Evolutionary conservation across 2,113 vertebrate genomes (phyloP).

Genomic region (Struthio camelus): DNA sequence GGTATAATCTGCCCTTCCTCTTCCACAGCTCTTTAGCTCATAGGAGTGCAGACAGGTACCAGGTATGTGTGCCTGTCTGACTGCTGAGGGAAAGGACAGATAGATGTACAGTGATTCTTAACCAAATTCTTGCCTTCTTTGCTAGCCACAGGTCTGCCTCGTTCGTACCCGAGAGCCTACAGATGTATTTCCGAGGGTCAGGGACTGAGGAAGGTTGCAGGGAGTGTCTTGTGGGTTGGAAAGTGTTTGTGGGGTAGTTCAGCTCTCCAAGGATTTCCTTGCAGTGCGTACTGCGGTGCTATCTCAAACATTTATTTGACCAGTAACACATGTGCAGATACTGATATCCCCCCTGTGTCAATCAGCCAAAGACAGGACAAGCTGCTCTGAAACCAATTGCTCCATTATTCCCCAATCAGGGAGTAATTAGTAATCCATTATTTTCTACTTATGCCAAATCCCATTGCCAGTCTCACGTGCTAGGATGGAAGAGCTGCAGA

Average conservation of each 20-base stretch:
- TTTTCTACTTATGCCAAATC: not conserved
- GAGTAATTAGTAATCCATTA: not conserved
- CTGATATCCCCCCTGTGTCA: not conserved
- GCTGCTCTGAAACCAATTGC: not conserved
- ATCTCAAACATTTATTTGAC: not conserved
- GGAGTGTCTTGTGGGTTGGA: not conserved
- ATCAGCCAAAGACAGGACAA: not conserved
- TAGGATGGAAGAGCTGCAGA: not conserved
- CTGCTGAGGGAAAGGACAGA: not conserved
- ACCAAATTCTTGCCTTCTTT: not conserved
- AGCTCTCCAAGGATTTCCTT: not conserved
- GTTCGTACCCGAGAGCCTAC: not conserved
- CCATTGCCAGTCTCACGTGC: not conserved
- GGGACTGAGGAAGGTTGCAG: not conserved
- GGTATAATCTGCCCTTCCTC: not conserved
- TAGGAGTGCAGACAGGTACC: not conserved
- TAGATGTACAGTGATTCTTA: not conserved
- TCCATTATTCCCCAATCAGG: not conserved
- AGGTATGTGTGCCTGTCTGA: not conserved
- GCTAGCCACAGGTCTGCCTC: not conserved
- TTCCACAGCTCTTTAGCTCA: not conserved
- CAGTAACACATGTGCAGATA: not conserved
- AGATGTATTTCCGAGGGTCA: not conserved
- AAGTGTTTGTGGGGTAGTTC: not conserved
- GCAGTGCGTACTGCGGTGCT: not conserved